These are phyloP conservation scores for Electrona antarctica DNA, from an alignment of 2,113 vertebrate species.

Conservation along the genomic window DNA sequence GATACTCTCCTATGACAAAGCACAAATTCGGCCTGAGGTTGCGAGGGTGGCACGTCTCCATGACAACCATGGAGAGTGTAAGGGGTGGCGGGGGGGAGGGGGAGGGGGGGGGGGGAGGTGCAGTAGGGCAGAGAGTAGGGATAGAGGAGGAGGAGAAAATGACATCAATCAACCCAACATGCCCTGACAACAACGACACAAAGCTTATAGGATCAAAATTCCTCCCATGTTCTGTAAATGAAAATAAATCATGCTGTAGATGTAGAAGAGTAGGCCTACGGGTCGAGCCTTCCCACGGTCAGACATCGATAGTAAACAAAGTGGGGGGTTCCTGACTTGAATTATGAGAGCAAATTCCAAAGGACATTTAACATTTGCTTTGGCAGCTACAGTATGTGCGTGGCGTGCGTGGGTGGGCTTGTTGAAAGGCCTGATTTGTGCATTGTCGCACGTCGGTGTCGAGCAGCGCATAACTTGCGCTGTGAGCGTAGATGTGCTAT, in stretches of 20 bases:
- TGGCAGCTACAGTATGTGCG: slow-evolving; percentile 55
- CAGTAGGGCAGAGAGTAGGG: neutral
- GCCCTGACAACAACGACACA: slow-evolving; percentile 67
- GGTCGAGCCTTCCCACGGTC: slow-evolving; percentile 25
- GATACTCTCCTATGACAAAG: too few species aligned
- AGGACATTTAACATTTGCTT: slow-evolving; percentile 54
- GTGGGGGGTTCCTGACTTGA: slow-evolving; percentile 43
- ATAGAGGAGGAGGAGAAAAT: slow-evolving; percentile 38
- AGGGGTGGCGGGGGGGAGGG: slow-evolving; percentile 26
- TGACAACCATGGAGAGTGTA: slow-evolving; percentile 56
- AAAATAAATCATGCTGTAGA: slow-evolving; percentile 63
- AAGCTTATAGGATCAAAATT: slow-evolving; percentile 35
- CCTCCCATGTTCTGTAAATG: slow-evolving; percentile 39
- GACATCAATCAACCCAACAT: slow-evolving; percentile 71
- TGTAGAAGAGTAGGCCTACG: slow-evolving; percentile 35
- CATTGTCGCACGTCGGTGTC: too few species aligned
- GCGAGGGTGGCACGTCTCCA: slow-evolving; percentile 61
- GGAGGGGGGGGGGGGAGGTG: slow-evolving; percentile 2
- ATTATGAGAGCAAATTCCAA: slow-evolving; percentile 50
- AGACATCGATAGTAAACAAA: slow-evolving; percentile 52
- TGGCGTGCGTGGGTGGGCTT: slow-evolving; percentile 7
- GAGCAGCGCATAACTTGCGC: too few species aligned
- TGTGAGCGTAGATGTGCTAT: too few species aligned
- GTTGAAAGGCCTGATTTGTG: neutral
- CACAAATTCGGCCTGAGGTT: slow-evolving; percentile 31